Conservation (phyloP, 2,797 vertebrate species). For the Chaetodon trifasciatus region DNA sequence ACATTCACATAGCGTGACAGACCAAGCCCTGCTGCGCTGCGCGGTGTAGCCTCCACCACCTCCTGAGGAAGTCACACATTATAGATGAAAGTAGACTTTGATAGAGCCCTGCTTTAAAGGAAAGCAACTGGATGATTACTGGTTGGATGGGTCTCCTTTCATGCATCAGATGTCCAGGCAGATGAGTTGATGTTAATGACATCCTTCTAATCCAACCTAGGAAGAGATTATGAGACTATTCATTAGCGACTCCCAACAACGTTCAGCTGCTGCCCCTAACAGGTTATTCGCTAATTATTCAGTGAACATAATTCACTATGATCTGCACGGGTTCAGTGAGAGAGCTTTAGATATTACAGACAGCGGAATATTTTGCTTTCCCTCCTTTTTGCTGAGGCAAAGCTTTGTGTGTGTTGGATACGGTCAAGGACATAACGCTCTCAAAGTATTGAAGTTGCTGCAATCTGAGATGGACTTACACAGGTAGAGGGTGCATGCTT, state of each 20-base stretch:
- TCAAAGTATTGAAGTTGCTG: conserved; percentile 48
- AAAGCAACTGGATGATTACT: conserved; percentile 74
- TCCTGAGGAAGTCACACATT: conserved; percentile 72
- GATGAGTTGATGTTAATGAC: conserved; percentile 79
- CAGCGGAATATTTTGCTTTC: conserved; percentile 8
- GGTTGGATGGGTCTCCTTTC: conserved; percentile 73
- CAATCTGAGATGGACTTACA: conserved; percentile 41
- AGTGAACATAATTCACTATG: conserved; percentile 61
- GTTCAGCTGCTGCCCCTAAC: conserved; percentile 64
- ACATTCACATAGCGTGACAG: conserved; percentile 54
- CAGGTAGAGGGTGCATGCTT: conserved; percentile 42
- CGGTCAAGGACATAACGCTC: conserved; percentile 65
- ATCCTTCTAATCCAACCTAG: conserved; percentile 79
- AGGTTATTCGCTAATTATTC: conserved; percentile 77
- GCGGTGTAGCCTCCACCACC: conserved; percentile 56
- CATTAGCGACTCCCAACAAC: conserved; percentile 74
- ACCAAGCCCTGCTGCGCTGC: conserved; percentile 51
- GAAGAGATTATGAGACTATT: conserved; percentile 78
- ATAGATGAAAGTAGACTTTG: conserved; percentile 81
- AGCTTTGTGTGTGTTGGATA: conserved; percentile 53
- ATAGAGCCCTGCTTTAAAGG: conserved; percentile 75
- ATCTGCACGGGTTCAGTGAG: conserved; percentile 49
- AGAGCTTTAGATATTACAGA: conserved; percentile 36
- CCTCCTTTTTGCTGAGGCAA: conserved; percentile 34
- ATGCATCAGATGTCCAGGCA: conserved; percentile 75